phyloP scores from a whole-genome alignment of 2,113 vertebrate genomes.

The Sciurus niger region DNA sequence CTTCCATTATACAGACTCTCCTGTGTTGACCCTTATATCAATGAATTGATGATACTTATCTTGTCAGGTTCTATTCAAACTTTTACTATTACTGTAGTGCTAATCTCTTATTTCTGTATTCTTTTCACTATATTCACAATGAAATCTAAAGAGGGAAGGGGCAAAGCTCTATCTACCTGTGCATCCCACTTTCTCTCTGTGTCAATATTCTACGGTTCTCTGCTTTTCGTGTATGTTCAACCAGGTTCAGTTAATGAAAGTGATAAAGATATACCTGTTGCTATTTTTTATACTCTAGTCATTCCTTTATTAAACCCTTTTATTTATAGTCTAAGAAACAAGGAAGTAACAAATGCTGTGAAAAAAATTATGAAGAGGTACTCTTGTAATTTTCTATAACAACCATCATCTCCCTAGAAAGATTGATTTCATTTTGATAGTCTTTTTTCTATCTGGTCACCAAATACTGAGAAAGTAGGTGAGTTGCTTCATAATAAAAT shows the following conservation, averaged over 20 bases:
- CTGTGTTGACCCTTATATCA: constrained; percentile 38
- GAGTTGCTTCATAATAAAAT: not conserved
- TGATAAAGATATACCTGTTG: constrained; percentile 48
- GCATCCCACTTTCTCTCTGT: constrained; percentile 68
- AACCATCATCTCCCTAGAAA: not conserved
- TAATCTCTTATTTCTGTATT: constrained; percentile 69
- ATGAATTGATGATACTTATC: constrained; percentile 54
- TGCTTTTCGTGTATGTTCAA: constrained; percentile 31
- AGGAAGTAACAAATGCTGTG: not conserved
- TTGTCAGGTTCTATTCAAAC: constrained; percentile 1
- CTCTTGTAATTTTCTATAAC: not conserved
- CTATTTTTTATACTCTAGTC: constrained; percentile 72
- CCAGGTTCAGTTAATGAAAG: constrained; percentile 38
- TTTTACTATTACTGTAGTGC: not conserved
- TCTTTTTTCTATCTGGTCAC: not conserved
- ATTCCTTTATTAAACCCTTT: constrained; percentile 71
- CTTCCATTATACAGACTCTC: constrained; percentile 61
- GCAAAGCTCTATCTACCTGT: constrained; percentile 73
- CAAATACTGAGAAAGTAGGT: not conserved
- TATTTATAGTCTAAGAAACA: constrained; percentile 61
- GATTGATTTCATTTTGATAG: not conserved
- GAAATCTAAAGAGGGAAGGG: constrained; percentile 58
- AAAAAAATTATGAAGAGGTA: constrained; percentile 27
- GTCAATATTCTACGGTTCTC: constrained; percentile 70
- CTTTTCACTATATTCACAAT: constrained; percentile 69